phyloP scores from a whole-genome alignment of 2,797 vertebrate genomes.

The Hemitrygon akajei region DNA sequence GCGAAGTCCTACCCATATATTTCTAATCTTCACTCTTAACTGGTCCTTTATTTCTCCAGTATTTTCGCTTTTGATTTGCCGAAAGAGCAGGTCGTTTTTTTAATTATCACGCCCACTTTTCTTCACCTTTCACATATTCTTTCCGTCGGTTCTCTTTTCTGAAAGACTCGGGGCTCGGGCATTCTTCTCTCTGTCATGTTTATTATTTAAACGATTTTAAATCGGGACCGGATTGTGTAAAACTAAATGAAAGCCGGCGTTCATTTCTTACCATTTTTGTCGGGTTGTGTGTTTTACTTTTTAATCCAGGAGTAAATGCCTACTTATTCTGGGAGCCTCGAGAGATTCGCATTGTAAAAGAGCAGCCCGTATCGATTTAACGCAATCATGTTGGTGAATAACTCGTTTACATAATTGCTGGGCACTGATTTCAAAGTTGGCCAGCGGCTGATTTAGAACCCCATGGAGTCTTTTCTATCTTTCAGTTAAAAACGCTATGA shows the following conservation, averaged over 20 bases:
- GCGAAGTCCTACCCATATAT: too few species aligned
- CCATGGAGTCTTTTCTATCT: conserved; percentile 64
- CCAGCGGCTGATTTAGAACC: conserved; percentile 59
- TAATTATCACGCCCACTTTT: too few species aligned
- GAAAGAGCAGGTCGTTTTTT: too few species aligned
- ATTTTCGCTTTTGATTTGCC: neutral
- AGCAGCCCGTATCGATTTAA: conserved; percentile 58
- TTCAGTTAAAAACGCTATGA: conserved; percentile 52
- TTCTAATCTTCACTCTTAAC: too few species aligned
- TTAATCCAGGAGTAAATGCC: conserved; percentile 58
- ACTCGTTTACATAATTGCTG: conserved; percentile 70
- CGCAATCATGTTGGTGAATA: conserved; percentile 61
- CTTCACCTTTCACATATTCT: neutral
- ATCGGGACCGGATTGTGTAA: conserved; percentile 62
- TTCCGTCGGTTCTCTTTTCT: neutral
- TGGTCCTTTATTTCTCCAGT: neutral
- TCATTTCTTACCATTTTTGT: conserved; percentile 64
- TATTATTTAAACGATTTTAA: conserved; percentile 56
- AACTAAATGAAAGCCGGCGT: conserved; percentile 57
- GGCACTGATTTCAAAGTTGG: conserved; percentile 63
- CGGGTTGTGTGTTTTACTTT: conserved; percentile 48
- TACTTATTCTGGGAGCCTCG: conserved; percentile 64
- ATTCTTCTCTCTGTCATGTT: neutral
- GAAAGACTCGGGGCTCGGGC: neutral
- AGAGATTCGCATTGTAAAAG: conserved; percentile 59